phyloP scores from a whole-genome alignment of 1,140 invertebrate genomes.

The Psix sp. region DNA sequence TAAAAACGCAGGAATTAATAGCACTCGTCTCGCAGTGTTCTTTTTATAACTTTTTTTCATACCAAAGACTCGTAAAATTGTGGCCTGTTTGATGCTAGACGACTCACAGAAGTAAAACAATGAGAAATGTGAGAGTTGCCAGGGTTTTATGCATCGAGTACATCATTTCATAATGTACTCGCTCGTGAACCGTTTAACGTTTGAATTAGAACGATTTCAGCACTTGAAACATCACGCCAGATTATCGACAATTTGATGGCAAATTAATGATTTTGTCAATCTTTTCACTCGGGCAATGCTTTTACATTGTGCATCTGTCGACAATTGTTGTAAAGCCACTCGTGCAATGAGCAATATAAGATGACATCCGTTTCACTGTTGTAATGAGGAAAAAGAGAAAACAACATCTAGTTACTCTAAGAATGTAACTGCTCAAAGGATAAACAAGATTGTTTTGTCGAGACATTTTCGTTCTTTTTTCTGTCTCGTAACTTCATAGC shows the following conservation, averaged over 20 bases:
- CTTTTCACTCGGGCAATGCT: too few species aligned
- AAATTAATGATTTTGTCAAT: neutral
- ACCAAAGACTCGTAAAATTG: conserved; percentile 19
- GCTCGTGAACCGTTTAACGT: too few species aligned
- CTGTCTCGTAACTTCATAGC: too few species aligned
- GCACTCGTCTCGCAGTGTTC: too few species aligned
- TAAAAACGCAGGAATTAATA: neutral
- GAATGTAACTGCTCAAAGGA: neutral
- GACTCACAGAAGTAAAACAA: conserved; percentile 18
- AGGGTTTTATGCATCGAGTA: neutral
- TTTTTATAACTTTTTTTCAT: conserved; percentile 1
- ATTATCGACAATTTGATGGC: too few species aligned
- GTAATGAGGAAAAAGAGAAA: conserved; percentile 19
- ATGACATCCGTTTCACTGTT: conserved; percentile 14
- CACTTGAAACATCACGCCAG: too few species aligned
- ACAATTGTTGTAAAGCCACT: too few species aligned
- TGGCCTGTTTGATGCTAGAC: conserved; percentile 16
- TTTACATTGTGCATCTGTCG: too few species aligned
- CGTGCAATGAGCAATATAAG: neutral
- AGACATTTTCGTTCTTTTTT: neutral
- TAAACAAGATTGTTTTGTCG: neutral
- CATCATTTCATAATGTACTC: conserved; percentile 3
- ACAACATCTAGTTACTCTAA: neutral
- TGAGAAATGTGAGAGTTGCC: conserved; percentile 18
- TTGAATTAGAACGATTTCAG: too few species aligned